Conservation (phyloP, 2,888 invertebrate species). For the Pilophorus perplexus region DNA sequence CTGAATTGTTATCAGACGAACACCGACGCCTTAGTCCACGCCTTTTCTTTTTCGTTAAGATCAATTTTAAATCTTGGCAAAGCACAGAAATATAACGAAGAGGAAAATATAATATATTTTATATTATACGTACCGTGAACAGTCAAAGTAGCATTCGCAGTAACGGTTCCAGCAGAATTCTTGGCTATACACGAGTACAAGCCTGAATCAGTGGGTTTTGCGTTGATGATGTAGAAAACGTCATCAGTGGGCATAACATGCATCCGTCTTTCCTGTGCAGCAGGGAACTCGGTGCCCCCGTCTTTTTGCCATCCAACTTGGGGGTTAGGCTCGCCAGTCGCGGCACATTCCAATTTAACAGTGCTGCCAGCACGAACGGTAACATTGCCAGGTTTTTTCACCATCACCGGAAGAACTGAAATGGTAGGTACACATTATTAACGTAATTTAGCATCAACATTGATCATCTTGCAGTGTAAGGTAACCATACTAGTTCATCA, state of each 20-base stretch:
- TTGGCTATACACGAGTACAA: slow-evolving; percentile 90
- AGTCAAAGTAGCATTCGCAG: slow-evolving; percentile 80
- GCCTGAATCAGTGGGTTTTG: slow-evolving; percentile 84
- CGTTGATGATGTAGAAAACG: slow-evolving; percentile 88
- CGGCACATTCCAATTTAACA: slow-evolving; percentile 86
- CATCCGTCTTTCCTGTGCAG: slow-evolving; percentile 88
- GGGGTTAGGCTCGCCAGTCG: slow-evolving; percentile 82
- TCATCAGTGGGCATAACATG: slow-evolving; percentile 89
- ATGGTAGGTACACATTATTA: slow-evolving; percentile 7
- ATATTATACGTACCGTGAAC: slow-evolving; percentile 59
- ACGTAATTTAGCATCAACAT: no score
- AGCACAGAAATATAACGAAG: no score
- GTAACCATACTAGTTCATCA: no score
- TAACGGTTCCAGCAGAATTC: slow-evolving; percentile 82
- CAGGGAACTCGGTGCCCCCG: slow-evolving; percentile 91
- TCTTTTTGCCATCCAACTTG: slow-evolving; percentile 89
- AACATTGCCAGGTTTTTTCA: slow-evolving; percentile 78
- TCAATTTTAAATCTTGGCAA: no score
- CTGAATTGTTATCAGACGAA: no score
- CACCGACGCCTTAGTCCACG: no score
- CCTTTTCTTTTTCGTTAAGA: no score
- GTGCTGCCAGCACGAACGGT: slow-evolving; percentile 81
- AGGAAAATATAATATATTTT: neutral
- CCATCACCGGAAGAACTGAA: slow-evolving; percentile 79
- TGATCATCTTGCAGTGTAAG: no score